Base-by-base conservation (phyloP, 92 coral and sea anemone genomes). In the Metridium senile region DNA sequence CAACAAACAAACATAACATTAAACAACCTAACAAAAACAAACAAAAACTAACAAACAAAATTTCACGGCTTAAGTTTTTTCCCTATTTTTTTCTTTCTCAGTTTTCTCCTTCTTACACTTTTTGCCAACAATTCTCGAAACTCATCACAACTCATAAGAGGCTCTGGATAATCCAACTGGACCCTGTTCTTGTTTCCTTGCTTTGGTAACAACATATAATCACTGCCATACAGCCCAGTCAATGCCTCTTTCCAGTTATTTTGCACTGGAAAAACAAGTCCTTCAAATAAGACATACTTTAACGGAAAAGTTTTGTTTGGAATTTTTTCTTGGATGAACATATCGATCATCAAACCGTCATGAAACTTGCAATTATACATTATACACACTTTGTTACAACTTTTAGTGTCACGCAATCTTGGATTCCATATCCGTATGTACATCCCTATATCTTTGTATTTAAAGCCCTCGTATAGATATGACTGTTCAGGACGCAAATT, bases 331-430 rank as follows among this genome's bases (percentile, higher is more conserved):
- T 68, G 10, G 0, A 81, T 82, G 43, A 78, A 89, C 65, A 89
- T 32, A 65, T 89, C 93, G 4, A 89, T 2, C 77, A 85, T 74
- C 0, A 86, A 68, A 1, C 93, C 93, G 30, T 89, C 93, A 22
- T 85, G 87, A 79, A 85, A 85, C 43, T 46, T 74, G 58, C 93
- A 89, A 0, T 58, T 65, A 31, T 72, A 43, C 1, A 31, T 51
- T 22, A 68, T 28, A 19, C 93, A 89, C 43, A 75, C 63, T 63
- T 70, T 89, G 54, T 71, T 66, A 33, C 93, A 89, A 62, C 93
- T 89, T 26, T 71, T 77, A 61, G 49, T 76, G 70, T 89, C 93
- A 31, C 90, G 54, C 2, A 89, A 75, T 66, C 89, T 77, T 47
- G 93, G 90, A 32, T 73, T 70, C 80, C 83, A 82, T 4, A 84